Percentiles rank a stretch among this genome's conserved stretches.
phyloP scores from a whole-genome alignment of 1,140 invertebrate genomes.

The Elysia chlorotica region DNA sequence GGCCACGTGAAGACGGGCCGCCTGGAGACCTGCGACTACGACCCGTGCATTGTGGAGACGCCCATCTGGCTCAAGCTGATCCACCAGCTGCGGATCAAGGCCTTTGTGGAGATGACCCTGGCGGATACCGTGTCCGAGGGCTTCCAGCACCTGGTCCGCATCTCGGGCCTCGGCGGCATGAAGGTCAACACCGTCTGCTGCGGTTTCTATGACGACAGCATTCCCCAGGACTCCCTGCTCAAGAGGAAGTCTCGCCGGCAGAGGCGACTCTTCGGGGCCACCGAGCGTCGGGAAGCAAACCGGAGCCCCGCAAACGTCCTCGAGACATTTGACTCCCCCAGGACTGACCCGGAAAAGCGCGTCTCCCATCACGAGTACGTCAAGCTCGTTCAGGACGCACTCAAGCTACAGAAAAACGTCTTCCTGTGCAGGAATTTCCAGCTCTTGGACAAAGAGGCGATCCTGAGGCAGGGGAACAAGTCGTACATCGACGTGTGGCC shows the following conservation, averaged over 20 bases:
- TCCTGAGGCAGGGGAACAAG: slow-evolving; percentile 40
- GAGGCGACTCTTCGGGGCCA: slow-evolving; percentile 31
- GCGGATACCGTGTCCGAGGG: slow-evolving; percentile 84
- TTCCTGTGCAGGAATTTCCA: slow-evolving; percentile 92
- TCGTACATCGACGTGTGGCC: slow-evolving; percentile 96
- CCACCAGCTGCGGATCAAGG: slow-evolving; percentile 90
- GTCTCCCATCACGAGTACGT: slow-evolving; percentile 77
- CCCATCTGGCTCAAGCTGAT: slow-evolving; percentile 83
- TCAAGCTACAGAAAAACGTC: slow-evolving; percentile 93
- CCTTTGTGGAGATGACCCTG: slow-evolving; percentile 94
- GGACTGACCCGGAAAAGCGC: slow-evolving; percentile 48
- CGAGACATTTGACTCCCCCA: slow-evolving; percentile 39
- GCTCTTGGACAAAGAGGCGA: slow-evolving; percentile 69
- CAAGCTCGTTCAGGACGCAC: slow-evolving; percentile 79
- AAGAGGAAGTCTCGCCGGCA: slow-evolving; percentile 26
- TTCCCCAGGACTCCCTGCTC: slow-evolving; percentile 42
- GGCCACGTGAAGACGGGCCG: slow-evolving; percentile 81
- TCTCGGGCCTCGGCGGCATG: slow-evolving; percentile 97
- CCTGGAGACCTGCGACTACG: slow-evolving; percentile 41
- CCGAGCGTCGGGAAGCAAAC: slow-evolving; percentile 27
- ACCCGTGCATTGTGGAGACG: slow-evolving; percentile 69
- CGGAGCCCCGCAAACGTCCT: slow-evolving; percentile 28
- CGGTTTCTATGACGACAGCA: slow-evolving; percentile 74
- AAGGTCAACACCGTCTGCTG: slow-evolving; percentile 93
- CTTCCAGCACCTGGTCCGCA: slow-evolving; percentile 86